These are phyloP conservation scores for Mus caroli DNA, from an alignment of 2,797 vertebrate species.

Conservation along the genomic window DNA sequence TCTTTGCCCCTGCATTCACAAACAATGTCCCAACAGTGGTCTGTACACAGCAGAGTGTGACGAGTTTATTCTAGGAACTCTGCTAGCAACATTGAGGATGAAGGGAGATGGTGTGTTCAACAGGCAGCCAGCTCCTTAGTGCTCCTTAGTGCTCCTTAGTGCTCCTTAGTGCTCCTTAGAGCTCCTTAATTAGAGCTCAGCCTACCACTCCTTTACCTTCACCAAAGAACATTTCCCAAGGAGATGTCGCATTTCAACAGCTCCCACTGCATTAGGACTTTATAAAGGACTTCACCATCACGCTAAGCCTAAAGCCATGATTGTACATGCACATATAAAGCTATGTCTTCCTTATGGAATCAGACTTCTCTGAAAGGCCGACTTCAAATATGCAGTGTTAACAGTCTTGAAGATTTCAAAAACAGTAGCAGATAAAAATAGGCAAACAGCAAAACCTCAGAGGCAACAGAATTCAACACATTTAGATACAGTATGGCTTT, in stretches of 20 bases:
- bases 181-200: neutral
- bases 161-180: neutral
- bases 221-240: neutral
- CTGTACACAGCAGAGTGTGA: neutral
- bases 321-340: neutral
- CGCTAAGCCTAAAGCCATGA: constrained; percentile 35
- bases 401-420: constrained; percentile 55
- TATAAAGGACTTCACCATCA: neutral
- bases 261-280: constrained; percentile 19
- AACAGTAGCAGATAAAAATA: constrained; percentile 2
- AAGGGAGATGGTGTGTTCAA: neutral
- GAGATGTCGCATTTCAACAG: neutral
- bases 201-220: constrained; percentile 49
- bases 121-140: neutral
- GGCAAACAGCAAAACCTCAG: neutral
- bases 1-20: neutral
- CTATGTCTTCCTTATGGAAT: neutral
- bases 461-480: constrained; percentile 37
- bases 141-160: neutral
- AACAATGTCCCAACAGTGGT: neutral
- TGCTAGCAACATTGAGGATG: constrained; percentile 53
- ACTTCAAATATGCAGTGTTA: neutral
- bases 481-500: constrained; percentile 74
- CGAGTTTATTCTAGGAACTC: constrained; percentile 41
- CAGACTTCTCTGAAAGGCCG: constrained; percentile 48